Conservation (phyloP, 2,113 vertebrate genomes). For the Andinoacara biseriatus region DNA sequence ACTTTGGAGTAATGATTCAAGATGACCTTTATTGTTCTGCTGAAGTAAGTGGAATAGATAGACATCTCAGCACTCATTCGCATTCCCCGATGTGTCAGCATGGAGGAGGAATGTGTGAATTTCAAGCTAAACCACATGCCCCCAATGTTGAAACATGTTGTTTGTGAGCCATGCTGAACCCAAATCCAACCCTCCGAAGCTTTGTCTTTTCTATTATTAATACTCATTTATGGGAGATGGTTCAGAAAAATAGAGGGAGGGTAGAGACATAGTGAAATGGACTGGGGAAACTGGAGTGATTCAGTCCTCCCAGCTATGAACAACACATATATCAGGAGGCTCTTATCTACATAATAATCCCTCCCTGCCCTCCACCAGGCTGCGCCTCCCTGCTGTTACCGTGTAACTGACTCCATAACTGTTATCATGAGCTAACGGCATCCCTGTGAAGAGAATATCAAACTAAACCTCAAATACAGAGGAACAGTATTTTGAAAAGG, state of each 20-base stretch:
- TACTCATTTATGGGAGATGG: slow-evolving; percentile 15
- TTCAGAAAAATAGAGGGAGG: neutral
- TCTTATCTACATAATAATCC: slow-evolving; percentile 35
- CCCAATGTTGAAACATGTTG: neutral
- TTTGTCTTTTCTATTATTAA: slow-evolving; percentile 53
- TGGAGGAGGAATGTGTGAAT: slow-evolving; percentile 15
- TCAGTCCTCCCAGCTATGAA: slow-evolving; percentile 42
- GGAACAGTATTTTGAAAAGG: neutral
- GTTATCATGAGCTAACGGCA: slow-evolving; percentile 5
- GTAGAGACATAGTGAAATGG: neutral
- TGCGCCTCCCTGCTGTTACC: slow-evolving; percentile 14
- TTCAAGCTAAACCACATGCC: slow-evolving; percentile 26
- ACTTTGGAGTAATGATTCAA: slow-evolving; percentile 31
- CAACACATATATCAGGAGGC: slow-evolving; percentile 27
- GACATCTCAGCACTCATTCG: neutral
- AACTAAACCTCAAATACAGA: neutral
- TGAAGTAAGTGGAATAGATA: slow-evolving; percentile 17
- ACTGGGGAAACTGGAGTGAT: slow-evolving; percentile 28
- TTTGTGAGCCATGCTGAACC: slow-evolving; percentile 29
- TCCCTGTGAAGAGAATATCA: neutral
- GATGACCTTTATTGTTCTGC: slow-evolving; percentile 66
- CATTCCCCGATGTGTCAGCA: slow-evolving; percentile 25
- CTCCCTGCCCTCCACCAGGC: neutral
- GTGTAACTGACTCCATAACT: neutral
- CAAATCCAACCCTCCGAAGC: slow-evolving; percentile 26